A percentile compares a stretch with the other conserved stretches of the same genome.
These are phyloP conservation scores for Echinarachnius parma DNA, from an alignment of 53 echinoderm and acorn worm genomes.

Conservation along the genomic window DNA sequence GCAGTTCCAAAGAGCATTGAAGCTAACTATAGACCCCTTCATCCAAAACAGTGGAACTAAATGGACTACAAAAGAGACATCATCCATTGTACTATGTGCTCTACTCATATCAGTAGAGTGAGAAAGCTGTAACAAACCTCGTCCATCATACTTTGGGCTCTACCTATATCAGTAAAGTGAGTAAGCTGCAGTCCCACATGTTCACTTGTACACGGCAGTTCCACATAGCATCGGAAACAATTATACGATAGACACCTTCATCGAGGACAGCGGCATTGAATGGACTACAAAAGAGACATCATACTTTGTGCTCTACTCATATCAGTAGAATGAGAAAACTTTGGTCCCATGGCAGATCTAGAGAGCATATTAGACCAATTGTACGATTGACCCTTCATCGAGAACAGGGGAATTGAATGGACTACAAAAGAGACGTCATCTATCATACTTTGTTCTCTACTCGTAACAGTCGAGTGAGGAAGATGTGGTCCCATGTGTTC, in stretches of 20 bases:
- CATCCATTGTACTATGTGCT: slow-evolving; percentile 73
- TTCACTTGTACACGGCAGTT: too few relatives aligned
- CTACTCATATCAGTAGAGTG: slow-evolving; percentile 70
- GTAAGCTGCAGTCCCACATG: too few relatives aligned
- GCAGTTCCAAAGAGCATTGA: slow-evolving; percentile 80
- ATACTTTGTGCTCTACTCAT: too few relatives aligned
- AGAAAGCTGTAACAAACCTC: too few relatives aligned
- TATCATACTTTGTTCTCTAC: slow-evolving; percentile 70
- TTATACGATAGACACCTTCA: too few relatives aligned
- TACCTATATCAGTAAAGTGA: too few relatives aligned
- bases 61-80: slow-evolving; percentile 78
- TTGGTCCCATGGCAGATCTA: slow-evolving; percentile 55
- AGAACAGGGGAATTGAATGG: slow-evolving; percentile 88
- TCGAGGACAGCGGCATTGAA: too few relatives aligned
- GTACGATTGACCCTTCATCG: slow-evolving; percentile 79
- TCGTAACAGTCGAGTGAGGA: too few relatives aligned
- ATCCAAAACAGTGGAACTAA: slow-evolving; percentile 83
- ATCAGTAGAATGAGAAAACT: slow-evolving; percentile 49
- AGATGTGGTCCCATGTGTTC: too few relatives aligned
- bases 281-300: too few relatives aligned
- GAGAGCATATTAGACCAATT: slow-evolving; percentile 83
- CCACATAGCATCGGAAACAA: too few relatives aligned
- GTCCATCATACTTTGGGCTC: too few relatives aligned
- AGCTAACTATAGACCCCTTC: slow-evolving; percentile 83
- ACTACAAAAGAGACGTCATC: slow-evolving; percentile 70